Conservation (phyloP, 2,888 invertebrate species). For the Apeira syringaria region DNA sequence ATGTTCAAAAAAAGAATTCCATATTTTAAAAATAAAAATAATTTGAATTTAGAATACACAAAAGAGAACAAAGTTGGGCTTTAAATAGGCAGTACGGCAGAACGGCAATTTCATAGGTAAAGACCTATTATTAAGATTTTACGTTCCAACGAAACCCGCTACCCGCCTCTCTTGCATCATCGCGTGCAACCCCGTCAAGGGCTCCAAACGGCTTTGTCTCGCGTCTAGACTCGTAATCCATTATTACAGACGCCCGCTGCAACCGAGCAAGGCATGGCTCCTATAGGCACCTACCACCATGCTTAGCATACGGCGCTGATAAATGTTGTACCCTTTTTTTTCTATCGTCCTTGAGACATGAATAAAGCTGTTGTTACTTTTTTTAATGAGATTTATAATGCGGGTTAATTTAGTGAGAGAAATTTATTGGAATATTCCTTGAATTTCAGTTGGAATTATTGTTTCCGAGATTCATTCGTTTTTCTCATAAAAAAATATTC, state of each 20-base stretch:
- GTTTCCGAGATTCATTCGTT: too few species aligned
- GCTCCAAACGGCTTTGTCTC: conserved; percentile 74
- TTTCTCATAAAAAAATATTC: too few species aligned
- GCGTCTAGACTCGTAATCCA: conserved; percentile 79
- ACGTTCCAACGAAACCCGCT: conserved; percentile 29
- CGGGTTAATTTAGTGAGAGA: conserved; percentile 25
- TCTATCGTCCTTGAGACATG: conserved; percentile 59
- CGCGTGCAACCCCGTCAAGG: conserved; percentile 41
- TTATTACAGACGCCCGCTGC: conserved; percentile 67
- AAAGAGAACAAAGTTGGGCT: too few species aligned
- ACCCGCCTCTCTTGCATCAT: conserved; percentile 26
- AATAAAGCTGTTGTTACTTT: conserved; percentile 66
- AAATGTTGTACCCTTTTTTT: conserved; percentile 71
- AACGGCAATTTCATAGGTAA: too few species aligned
- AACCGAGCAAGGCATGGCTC: conserved; percentile 56
- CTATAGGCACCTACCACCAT: conserved; percentile 47
- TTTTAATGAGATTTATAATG: conserved; percentile 29
- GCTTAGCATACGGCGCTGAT: conserved; percentile 75
- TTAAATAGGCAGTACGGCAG: too few species aligned
- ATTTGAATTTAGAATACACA: too few species aligned
- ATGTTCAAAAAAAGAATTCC: too few species aligned
- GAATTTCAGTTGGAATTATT: conserved; percentile 18
- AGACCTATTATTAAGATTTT: too few species aligned
- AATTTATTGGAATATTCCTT: conserved; percentile 30
- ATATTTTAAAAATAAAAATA: too few species aligned